Evolutionary conservation across 1,140 invertebrate genomes (phyloP).

Genomic region (Dryas iulia): DNA sequence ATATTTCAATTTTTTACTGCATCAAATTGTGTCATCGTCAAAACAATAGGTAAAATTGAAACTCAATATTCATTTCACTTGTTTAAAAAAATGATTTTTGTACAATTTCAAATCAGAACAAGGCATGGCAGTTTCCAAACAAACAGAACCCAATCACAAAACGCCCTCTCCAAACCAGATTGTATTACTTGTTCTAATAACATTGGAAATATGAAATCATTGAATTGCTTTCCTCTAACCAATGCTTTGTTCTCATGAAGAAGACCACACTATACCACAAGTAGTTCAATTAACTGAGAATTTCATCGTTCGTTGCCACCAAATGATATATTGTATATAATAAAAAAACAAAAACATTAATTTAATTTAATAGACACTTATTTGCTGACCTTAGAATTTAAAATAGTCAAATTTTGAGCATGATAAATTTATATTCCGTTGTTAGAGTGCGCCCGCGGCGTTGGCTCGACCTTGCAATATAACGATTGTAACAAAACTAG

Average conservation of each 20-base stretch:
- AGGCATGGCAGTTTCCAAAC: not conserved
- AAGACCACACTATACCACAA: not conserved
- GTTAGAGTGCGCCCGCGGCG: conserved; percentile 18
- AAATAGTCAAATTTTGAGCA: conserved; percentile 24
- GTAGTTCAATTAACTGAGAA: not conserved
- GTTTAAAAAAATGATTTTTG: not conserved
- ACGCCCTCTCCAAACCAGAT: not conserved
- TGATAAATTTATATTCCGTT: conserved; percentile 23
- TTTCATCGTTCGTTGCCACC: not conserved
- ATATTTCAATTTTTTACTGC: too few species aligned
- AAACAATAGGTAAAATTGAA: not conserved
- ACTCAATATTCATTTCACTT: not conserved
- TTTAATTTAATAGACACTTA: conserved; percentile 4
- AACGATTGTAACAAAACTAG: conserved; percentile 35
- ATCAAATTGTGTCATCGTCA: too few species aligned
- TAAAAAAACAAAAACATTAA: not conserved
- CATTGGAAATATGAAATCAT: not conserved
- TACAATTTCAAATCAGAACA: not conserved
- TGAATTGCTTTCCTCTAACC: not conserved
- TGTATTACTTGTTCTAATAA: conserved; percentile 3
- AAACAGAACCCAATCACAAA: not conserved
- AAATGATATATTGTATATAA: not conserved
- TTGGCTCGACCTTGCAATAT: conserved; percentile 30
- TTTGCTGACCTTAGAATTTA: conserved; percentile 29
- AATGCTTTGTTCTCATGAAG: not conserved